Evolutionary conservation across 2,113 vertebrate genomes (phyloP).

Genomic region (Ictalurus punctatus): DNA sequence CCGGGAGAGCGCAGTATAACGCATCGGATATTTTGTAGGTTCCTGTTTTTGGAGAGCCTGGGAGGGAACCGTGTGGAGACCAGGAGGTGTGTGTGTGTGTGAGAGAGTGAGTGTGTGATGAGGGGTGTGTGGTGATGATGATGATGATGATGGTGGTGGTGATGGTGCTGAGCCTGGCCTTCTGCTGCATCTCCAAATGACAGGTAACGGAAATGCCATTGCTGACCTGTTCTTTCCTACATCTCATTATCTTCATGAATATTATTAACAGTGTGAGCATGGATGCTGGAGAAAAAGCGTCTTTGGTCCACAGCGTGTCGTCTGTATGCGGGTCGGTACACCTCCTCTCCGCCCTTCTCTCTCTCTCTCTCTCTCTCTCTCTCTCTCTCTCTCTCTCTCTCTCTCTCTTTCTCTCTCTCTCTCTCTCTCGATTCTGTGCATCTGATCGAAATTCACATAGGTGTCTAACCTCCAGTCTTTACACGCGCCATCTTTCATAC

Average conservation of each 20-base stretch:
- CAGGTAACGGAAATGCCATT: conserved; percentile 62
- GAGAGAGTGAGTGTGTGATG: conserved; percentile 35
- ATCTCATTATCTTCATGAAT: neutral
- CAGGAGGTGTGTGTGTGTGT: conserved; percentile 1
- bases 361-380: neutral
- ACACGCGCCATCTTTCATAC: neutral
- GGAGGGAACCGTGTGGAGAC: neutral
- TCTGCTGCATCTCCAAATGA: conserved; percentile 67
- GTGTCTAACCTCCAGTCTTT: conserved; percentile 10
- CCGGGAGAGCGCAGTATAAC: neutral
- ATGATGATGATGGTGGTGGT: conserved; percentile 52
- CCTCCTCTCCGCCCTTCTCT: conserved; percentile 5
- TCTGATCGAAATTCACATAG: conserved; percentile 14
- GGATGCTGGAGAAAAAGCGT: neutral
- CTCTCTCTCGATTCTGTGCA: neutral
- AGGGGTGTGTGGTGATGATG: conserved; percentile 30
- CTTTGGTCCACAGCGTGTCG: conserved; percentile 4
- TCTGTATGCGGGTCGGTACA: conserved; percentile 21
- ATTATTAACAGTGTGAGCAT: neutral
- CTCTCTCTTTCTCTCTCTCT: neutral
- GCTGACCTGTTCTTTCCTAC: neutral
- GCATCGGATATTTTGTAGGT: neutral
- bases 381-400: neutral
- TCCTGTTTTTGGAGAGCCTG: neutral
- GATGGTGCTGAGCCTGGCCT: conserved; percentile 61